Conservation (phyloP, 2,888 invertebrate genomes). For the Eupithecia abbreviata region DNA sequence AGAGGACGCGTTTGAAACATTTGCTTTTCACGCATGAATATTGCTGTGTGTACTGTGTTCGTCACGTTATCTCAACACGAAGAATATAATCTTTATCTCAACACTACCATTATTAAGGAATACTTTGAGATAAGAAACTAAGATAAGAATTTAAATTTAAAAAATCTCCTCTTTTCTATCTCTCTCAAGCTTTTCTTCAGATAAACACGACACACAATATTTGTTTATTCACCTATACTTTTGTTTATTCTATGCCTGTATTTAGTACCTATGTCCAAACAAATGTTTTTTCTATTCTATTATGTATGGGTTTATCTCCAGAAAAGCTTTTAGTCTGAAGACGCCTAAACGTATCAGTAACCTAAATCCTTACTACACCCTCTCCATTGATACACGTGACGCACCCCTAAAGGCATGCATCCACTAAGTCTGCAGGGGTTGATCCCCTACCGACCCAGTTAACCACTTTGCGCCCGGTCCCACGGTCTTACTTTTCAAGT, state of each 20-base stretch:
- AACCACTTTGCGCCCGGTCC: conserved; percentile 40
- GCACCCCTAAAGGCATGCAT: conserved; percentile 35
- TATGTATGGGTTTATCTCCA: neutral
- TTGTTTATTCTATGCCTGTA: no score
- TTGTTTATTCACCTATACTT: no score
- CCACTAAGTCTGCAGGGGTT: conserved; percentile 42
- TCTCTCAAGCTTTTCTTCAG: no score
- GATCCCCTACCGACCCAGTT: conserved; percentile 44
- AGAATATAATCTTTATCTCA: no score
- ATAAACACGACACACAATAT: no score
- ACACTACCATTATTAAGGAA: no score
- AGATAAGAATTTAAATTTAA: neutral
- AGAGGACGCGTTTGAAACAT: neutral
- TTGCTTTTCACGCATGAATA: neutral
- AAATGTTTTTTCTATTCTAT: no score
- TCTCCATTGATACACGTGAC: conserved; percentile 32
- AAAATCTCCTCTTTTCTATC: no score
- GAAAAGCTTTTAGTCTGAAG: neutral
- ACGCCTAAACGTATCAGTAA: conserved; percentile 1
- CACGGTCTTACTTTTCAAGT: conserved; percentile 41
- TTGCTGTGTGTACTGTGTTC: no score
- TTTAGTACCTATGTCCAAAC: no score
- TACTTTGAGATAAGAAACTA: neutral
- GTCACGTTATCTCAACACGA: no score
- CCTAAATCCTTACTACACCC: conserved; percentile 8